A percentile compares a stretch with the other conserved stretches of the same genome.
phyloP scores from a whole-genome alignment of 2,113 vertebrate species.

The Pontoporia blainvillei region DNA sequence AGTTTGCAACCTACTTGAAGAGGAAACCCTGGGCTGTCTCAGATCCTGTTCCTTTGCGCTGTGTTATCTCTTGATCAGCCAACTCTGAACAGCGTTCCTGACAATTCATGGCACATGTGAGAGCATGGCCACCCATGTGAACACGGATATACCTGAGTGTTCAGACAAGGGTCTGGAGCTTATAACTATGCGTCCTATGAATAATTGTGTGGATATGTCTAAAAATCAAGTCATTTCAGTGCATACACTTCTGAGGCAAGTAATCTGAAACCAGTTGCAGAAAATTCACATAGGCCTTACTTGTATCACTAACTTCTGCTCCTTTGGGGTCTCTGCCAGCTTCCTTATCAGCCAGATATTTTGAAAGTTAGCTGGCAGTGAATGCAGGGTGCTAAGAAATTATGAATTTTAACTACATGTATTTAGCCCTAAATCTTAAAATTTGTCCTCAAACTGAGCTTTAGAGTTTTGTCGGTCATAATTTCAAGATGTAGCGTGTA shows the following conservation, averaged over 20 bases:
- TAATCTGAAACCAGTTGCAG: background rate
- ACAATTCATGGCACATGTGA: constrained; percentile 45
- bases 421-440: background rate
- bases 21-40: constrained; percentile 75
- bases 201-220: background rate
- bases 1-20: constrained; percentile 70
- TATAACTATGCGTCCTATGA: background rate
- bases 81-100: constrained; percentile 39
- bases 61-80: constrained; percentile 65
- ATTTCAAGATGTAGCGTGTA: background rate
- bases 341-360: constrained; percentile 34
- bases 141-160: background rate
- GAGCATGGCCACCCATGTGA: background rate
- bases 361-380: constrained; percentile 27
- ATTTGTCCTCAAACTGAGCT: background rate
- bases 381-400: background rate
- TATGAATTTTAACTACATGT: background rate
- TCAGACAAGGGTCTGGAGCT: background rate
- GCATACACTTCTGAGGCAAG: background rate
- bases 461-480: background rate
- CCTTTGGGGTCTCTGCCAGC: background rate
- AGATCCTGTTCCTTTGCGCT: constrained; percentile 55
- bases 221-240: background rate
- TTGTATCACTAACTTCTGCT: constrained; percentile 20
- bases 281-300: background rate